phyloP scores from a whole-genome alignment of 2,113 vertebrate species.

The Reinhardtius hippoglossoides region DNA sequence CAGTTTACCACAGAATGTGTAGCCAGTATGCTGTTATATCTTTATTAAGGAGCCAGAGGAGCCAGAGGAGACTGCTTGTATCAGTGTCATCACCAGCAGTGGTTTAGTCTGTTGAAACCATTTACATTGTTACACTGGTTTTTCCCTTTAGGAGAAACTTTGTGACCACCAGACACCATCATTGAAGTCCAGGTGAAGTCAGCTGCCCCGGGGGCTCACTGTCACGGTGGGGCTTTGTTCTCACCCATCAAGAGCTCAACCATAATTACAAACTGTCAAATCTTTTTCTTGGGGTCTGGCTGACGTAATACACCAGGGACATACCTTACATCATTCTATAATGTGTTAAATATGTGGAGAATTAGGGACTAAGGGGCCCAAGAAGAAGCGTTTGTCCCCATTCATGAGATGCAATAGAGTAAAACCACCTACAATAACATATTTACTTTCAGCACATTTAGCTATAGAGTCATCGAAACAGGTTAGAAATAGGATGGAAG shows the following conservation, averaged over 20 bases:
- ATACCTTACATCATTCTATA: slow-evolving; percentile 25
- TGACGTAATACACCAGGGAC: slow-evolving; percentile 27
- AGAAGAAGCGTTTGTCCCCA: neutral
- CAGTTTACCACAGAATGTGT: neutral
- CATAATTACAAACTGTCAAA: slow-evolving; percentile 46
- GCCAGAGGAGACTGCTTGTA: slow-evolving; percentile 22
- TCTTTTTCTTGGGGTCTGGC: slow-evolving; percentile 4
- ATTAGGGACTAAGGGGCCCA: neutral
- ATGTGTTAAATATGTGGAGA: slow-evolving; percentile 24
- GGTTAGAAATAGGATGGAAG: neutral
- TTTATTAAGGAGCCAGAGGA: slow-evolving; percentile 18
- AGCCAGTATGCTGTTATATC: neutral
- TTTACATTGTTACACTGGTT: slow-evolving; percentile 34
- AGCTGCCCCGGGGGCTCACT: slow-evolving; percentile 39
- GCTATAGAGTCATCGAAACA: neutral
- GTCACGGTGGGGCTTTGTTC: slow-evolving; percentile 44
- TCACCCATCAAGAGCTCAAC: slow-evolving; percentile 20
- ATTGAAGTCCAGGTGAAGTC: slow-evolving; percentile 43
- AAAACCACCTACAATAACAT: neutral
- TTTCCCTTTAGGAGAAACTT: slow-evolving; percentile 50
- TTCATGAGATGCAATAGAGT: neutral
- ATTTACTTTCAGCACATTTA: neutral
- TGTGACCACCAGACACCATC: slow-evolving; percentile 21
- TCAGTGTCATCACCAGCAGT: slow-evolving; percentile 41
- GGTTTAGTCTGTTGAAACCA: slow-evolving; percentile 33